phyloP scores from a whole-genome alignment of 2,113 vertebrate species.

The Atherinomorus stipes region DNA sequence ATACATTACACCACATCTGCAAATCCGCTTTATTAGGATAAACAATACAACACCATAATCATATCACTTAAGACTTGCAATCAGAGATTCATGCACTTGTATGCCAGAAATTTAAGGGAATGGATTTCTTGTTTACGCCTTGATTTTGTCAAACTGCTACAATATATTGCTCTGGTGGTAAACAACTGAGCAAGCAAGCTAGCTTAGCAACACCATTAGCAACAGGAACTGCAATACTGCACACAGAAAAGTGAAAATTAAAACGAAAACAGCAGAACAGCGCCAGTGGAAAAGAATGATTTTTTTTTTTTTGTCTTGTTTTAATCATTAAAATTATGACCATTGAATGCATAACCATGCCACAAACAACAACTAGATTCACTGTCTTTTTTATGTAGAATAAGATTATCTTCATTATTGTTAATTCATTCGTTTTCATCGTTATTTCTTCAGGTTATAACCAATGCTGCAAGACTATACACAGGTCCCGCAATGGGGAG shows the following conservation, averaged over 20 bases:
- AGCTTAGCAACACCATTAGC: slow-evolving; percentile 82
- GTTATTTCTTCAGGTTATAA: slow-evolving; percentile 85
- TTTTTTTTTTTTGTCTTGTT: slow-evolving; percentile 63
- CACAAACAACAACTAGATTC: slow-evolving; percentile 94
- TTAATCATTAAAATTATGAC: slow-evolving; percentile 89
- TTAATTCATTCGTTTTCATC: slow-evolving; percentile 73
- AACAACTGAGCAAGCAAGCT: slow-evolving; percentile 91
- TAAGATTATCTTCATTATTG: slow-evolving; percentile 83
- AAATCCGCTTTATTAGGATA: slow-evolving; percentile 85
- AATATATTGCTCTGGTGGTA: slow-evolving; percentile 82
- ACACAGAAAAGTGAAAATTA: slow-evolving; percentile 86
- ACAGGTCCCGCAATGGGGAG: slow-evolving; percentile 88
- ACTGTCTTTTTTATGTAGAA: slow-evolving; percentile 87
- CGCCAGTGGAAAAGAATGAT: slow-evolving; percentile 83
- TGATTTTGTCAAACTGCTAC: slow-evolving; percentile 53
- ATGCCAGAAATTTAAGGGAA: slow-evolving; percentile 35
- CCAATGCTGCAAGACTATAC: slow-evolving; percentile 91
- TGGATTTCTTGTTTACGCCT: slow-evolving; percentile 33
- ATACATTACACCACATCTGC: slow-evolving; percentile 71
- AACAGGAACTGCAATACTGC: slow-evolving; percentile 89
- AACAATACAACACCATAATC: slow-evolving; percentile 87
- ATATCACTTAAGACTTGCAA: slow-evolving; percentile 69
- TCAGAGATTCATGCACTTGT: slow-evolving; percentile 66
- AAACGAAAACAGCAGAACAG: slow-evolving; percentile 86
- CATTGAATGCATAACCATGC: slow-evolving; percentile 98